Conservation (phyloP, 2,113 vertebrate species). For the Scortum barcoo region DNA sequence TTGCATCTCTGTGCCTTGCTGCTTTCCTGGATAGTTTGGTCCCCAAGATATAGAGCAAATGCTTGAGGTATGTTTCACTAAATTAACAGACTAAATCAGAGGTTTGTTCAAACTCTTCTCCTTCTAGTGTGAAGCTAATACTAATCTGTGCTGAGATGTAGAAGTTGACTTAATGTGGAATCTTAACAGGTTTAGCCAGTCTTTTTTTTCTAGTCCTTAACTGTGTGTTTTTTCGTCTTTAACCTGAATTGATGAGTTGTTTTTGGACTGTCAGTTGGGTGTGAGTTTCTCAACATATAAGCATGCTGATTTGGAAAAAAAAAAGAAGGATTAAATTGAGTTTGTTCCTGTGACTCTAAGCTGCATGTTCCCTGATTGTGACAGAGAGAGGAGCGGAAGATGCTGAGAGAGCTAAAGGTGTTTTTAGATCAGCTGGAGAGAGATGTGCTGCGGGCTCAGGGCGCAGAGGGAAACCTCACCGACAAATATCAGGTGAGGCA, state of each 20-base stretch:
- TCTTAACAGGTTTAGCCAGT: not conserved
- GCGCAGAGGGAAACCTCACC: conserved; percentile 89
- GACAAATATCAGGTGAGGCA: conserved; percentile 93
- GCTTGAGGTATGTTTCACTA: conserved; percentile 85
- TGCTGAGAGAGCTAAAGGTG: conserved; percentile 91
- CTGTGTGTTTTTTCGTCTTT: conserved; percentile 11
- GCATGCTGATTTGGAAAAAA: conserved; percentile 9
- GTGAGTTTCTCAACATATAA: not conserved
- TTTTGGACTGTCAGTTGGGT: conserved; percentile 28
- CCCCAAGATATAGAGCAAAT: conserved; percentile 85
- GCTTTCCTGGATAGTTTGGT: conserved; percentile 85
- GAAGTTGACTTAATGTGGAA: not conserved
- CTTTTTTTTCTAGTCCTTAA: not conserved
- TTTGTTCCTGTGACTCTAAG: conserved; percentile 18
- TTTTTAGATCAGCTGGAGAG: conserved; percentile 97
- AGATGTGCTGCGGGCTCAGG: conserved; percentile 91
- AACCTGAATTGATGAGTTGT: not conserved
- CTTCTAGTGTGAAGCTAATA: conserved; percentile 22
- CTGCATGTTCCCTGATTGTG: conserved; percentile 39
- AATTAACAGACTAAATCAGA: conserved; percentile 41
- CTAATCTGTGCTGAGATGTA: conserved; percentile 17
- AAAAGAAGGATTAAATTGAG: not conserved
- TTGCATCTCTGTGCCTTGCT: conserved; percentile 78
- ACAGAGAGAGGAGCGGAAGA: conserved; percentile 92
- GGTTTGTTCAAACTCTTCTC: not conserved